phyloP scores from a whole-genome alignment of 2,888 invertebrate genomes.

The Eilema caniola region DNA sequence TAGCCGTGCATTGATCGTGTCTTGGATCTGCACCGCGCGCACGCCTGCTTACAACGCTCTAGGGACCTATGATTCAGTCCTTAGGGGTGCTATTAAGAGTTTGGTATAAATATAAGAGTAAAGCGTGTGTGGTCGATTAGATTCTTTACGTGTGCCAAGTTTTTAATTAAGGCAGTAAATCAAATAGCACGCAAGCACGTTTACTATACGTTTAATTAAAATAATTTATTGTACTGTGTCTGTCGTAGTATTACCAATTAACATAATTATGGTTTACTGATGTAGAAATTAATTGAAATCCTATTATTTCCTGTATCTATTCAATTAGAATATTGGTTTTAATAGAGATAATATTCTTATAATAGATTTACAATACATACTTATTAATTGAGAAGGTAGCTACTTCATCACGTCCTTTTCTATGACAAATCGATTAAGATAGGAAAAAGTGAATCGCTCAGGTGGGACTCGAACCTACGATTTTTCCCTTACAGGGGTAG shows the following conservation, averaged over 20 bases:
- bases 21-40: constrained; percentile 49
- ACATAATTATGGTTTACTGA: neutral
- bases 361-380: too few species aligned
- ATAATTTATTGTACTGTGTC: neutral
- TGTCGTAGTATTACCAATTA: neutral
- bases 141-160: neutral
- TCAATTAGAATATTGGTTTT: neutral
- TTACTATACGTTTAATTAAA: neutral
- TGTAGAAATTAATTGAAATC: neutral
- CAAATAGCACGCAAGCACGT: neutral
- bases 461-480: too few species aligned
- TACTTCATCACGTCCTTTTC: too few species aligned
- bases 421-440: too few species aligned
- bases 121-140: constrained; percentile 23
- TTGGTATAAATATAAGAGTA: constrained; percentile 45
- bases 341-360: neutral
- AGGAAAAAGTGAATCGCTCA: too few species aligned
- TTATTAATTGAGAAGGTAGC: too few species aligned
- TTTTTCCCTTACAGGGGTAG: too few species aligned
- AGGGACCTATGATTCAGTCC: constrained; percentile 60
- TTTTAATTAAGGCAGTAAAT: neutral
- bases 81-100: constrained; percentile 58
- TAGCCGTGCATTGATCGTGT: constrained; percentile 48
- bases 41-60: constrained; percentile 50
- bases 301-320: neutral